Percentiles rank a stretch among this genome's conserved stretches.
Conservation (phyloP, 2,113 vertebrate genomes). For the Otus sunia region DNA sequence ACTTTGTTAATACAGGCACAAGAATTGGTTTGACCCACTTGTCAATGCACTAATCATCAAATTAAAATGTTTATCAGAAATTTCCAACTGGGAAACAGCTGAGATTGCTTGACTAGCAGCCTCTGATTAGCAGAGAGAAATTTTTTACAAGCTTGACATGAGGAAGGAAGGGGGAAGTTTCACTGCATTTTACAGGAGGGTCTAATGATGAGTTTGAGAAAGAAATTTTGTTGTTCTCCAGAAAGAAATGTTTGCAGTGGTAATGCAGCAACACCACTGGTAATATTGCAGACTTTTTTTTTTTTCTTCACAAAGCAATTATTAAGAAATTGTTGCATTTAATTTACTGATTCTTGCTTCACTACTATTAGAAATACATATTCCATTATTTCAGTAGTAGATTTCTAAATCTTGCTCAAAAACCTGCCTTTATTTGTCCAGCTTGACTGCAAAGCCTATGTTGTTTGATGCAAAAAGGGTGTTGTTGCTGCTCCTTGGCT, state of each 20-base stretch:
- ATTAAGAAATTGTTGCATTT: neutral
- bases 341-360: neutral
- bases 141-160: neutral
- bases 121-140: neutral
- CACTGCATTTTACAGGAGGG: neutral
- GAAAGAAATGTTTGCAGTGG: neutral
- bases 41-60: neutral
- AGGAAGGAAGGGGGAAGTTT: neutral
- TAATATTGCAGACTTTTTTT: neutral
- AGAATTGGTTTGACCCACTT: neutral
- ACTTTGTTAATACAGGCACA: neutral
- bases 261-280: neutral
- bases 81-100: neutral
- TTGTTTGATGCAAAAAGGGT: neutral
- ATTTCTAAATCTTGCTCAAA: neutral
- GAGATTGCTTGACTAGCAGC: neutral
- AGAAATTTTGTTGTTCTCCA: neutral
- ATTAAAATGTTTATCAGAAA: neutral
- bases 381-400: neutral
- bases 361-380: fast-evolving
- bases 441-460: neutral
- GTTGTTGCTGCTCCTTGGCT: neutral
- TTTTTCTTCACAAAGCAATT: neutral
- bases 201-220: neutral
- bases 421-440: neutral